These are phyloP conservation scores for Apotomis capreana DNA, from an alignment of 2,888 invertebrate species.

Conservation along the genomic window DNA sequence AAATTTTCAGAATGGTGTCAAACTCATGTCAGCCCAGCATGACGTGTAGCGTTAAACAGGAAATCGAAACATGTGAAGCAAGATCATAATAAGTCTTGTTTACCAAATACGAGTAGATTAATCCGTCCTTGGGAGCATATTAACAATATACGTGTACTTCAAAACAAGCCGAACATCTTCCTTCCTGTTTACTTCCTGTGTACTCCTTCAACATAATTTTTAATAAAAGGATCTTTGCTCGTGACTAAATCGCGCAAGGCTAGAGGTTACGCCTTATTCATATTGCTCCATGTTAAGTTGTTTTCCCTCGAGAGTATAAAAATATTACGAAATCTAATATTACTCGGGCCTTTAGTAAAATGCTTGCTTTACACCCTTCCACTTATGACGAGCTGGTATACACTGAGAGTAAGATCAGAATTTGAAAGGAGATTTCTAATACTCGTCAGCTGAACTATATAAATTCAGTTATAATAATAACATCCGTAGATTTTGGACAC, in stretches of 20 bases:
- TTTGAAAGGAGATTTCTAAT: too few relatives aligned
- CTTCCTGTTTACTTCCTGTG: not conserved
- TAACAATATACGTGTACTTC: not conserved
- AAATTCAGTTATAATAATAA: too few relatives aligned
- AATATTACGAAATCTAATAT: conserved; percentile 35
- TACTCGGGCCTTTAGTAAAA: conserved; percentile 25
- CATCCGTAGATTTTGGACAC: too few relatives aligned
- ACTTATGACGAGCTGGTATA: conserved; percentile 15
- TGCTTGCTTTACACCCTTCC: conserved; percentile 31
- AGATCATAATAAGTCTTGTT: not conserved
- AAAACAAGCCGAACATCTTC: not conserved
- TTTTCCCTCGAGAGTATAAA: conserved; percentile 11
- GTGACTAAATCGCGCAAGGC: not conserved
- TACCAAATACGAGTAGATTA: not conserved
- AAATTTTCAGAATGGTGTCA: too few relatives aligned
- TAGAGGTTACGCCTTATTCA: conserved; percentile 14
- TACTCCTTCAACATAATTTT: conserved; percentile 7
- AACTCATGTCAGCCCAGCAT: not conserved
- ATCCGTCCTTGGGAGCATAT: not conserved
- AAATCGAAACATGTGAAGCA: not conserved
- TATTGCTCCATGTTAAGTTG: conserved; percentile 28
- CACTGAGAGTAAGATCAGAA: not conserved
- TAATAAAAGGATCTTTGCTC: conserved; percentile 17
- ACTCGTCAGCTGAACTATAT: too few relatives aligned
- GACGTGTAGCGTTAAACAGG: not conserved